Evolutionary conservation across 2,797 vertebrate species (phyloP), one percentile per base, ranked within the genome.

Genomic region (Danio kyathit): DNA sequence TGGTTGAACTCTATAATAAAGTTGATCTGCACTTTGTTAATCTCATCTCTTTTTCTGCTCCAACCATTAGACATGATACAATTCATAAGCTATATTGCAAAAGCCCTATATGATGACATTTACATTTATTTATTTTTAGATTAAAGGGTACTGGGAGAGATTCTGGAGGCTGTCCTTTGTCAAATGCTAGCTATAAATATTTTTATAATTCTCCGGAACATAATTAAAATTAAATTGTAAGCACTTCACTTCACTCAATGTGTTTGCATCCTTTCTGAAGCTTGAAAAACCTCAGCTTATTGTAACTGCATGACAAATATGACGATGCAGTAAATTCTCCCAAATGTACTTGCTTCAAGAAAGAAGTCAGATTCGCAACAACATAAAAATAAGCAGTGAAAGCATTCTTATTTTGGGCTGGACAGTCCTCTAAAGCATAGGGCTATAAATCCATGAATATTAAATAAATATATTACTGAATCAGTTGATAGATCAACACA

Each of bases 401-500:
- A 70, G 3, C 11, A 40, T 5, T 5, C 29, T 29, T 5, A 13
- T 21, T 57, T 19, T 57, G 17, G 54, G 2, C 11, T 49, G 2
- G 29, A 52, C 56, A 59, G 56, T 29, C 56, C 56, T 57, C 56
- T 57, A 12, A 11, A 21, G 21, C 6, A 60, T 14, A 29, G 3
- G 29, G 3, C 29, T 29, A 29, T 29, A 29, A 29, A 29, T 29
- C 29, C 29, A 40, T 66, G 49, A 17, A 63, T 41, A 59, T 44
- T 44, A 63, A 66, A 61, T 81, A 64, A 75, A 81, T 61, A 49
- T 75, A 79, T 40, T 17, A 54, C 79, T 43, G 52, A 65, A 73
- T 48, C 41, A 75, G 64, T 74, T 72, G 64, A 85, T 79, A 63
- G 81, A 63, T 63, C 63, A 78, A 78, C 69, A 59, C 10, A 6